Evolutionary conservation across 2,888 invertebrate species (phyloP).

Genomic region (Keiferia lycopersicella): DNA sequence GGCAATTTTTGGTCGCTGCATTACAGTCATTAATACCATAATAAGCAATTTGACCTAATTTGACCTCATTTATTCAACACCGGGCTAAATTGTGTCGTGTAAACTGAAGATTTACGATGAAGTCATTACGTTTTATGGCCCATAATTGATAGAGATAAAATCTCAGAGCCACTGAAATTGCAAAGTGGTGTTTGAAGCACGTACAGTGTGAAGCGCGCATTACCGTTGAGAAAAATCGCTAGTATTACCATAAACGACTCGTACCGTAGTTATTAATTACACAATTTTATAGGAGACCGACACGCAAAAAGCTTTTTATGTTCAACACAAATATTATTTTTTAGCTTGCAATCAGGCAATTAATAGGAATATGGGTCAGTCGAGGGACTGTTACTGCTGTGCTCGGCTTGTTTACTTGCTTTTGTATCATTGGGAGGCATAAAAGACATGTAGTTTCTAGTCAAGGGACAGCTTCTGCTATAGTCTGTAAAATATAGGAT

Average conservation of each 20-base stretch:
- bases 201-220: constrained; percentile 69
- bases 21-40: constrained; percentile 59
- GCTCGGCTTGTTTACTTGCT: background rate
- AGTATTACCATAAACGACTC: constrained; percentile 70
- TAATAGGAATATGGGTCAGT: constrained; percentile 5
- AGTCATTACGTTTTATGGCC: constrained; percentile 79
- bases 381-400: background rate
- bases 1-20: background rate
- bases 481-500: no score
- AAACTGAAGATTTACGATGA: constrained; percentile 77
- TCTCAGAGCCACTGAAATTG: constrained; percentile 73
- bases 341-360: constrained; percentile 33
- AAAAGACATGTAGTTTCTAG: no score
- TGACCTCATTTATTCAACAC: constrained; percentile 75
- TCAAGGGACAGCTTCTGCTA: no score
- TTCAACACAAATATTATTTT: constrained; percentile 54
- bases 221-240: constrained; percentile 72
- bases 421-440: background rate
- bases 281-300: constrained; percentile 61
- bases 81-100: constrained; percentile 76
- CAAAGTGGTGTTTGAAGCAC: constrained; percentile 71
- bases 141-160: constrained; percentile 79
- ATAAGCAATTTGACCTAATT: constrained; percentile 70
- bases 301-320: constrained; percentile 62
- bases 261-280: constrained; percentile 74